Evolutionary conservation across 2,797 vertebrate species (phyloP).

Genomic region (Sardinella longiceps): DNA sequence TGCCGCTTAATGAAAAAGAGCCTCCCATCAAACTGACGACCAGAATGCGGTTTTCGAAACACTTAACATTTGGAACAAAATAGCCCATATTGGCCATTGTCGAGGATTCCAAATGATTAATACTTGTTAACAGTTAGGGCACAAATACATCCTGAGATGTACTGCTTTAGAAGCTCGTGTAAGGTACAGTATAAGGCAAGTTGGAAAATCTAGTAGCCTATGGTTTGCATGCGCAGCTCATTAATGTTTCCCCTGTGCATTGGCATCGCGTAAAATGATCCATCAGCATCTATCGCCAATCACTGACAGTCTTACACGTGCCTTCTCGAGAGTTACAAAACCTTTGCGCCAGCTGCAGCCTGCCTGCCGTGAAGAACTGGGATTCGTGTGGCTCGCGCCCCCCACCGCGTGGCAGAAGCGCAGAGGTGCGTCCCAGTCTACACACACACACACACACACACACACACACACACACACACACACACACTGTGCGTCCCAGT

Average conservation of each 20-base stretch:
- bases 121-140: no score
- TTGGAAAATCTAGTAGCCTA: not conserved
- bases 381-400: not conserved
- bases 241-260: not conserved
- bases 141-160: not conserved
- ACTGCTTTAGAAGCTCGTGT: not conserved
- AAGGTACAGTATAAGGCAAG: not conserved
- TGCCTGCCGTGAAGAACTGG: not conserved
- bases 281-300: not conserved
- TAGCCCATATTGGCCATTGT: no score
- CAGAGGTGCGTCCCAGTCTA: not conserved
- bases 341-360: conserved; percentile 1
- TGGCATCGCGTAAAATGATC: not conserved
- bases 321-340: not conserved
- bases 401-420: not conserved
- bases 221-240: not conserved
- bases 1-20: not conserved
- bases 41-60: not conserved
- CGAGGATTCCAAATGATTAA: no score
- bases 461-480: no score
- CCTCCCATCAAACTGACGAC: not conserved
- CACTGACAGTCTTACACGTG: not conserved
- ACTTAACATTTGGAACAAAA: no score
- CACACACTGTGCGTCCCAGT: not conserved
- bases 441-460: no score